Base-by-base conservation (phyloP, 1,140 invertebrate species). In the Aphis gossypii region DNA sequence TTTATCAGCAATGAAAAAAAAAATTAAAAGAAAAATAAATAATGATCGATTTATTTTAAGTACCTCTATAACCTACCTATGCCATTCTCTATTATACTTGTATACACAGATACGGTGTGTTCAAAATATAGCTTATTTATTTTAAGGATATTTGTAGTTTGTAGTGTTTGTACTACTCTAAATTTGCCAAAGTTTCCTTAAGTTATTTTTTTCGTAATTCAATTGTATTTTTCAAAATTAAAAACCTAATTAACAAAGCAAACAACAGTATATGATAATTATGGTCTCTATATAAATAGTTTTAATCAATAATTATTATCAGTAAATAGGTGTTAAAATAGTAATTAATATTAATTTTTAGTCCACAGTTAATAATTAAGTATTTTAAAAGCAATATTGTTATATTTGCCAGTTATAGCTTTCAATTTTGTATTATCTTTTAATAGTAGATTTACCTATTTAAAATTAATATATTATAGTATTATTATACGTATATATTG, bases 391-490 rank as follows among this genome's bases (percentile, higher is more conserved):
- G 18, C 35, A 21, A 48, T 30, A 86, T 46, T n/a, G 25, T 11
- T 9, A 30, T 46, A 82, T 51, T 82, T 92, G 83, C 68, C 90
- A 35, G 68, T 68, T 92, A 48, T 46, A 48, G 35, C 48, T 82
- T 76, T 92, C 83, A 82, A 51, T 51, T 18, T 51, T 18, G 14
- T 51, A 83, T 48, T 25, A 46, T 92, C 25, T 92, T 11, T 92
- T 44, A 92, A 20, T 92, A 20, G 25, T 7, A 18, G 90, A 35
- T 46, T 30, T 30, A 46, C 7, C 9, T 46, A 51, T 51, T 51
- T 20, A 51, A 20, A 51, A 2, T 41, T 41, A 41, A 41, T 41
- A 3, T 41, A 41, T 41, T 41, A 41, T 41, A 41, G 38, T 41
- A 41, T 41, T 41, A 41, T 41, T 41, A 41, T 46, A 46, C 11